Base-by-base conservation (phyloP, 2,888 invertebrate genomes). In the Catocala nupta region DNA sequence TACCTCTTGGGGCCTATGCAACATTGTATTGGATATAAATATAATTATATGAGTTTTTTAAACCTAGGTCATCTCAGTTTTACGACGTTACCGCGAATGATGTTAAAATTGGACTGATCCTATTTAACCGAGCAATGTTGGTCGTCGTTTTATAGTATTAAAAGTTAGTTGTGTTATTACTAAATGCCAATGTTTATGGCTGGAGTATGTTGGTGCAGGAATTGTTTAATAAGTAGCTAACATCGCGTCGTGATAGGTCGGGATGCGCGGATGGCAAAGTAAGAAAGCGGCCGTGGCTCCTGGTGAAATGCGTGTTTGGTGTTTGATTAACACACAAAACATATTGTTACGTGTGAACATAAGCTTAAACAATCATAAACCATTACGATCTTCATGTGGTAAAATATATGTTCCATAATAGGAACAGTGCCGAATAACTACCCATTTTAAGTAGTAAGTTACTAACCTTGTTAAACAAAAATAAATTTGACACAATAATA, bases 41-140 rank as follows among this genome's bases (percentile, higher is more conserved):
- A 78, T 78, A 73, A 74, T 78, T 77, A 79, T 70, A 74, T 75
- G 72, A 73, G 79, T 73, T 78, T 79, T 75, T 78, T 78, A 76
- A 68, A 71, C 68, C 77, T 77, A 73, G 78, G 68, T 73, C 74
- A 76, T 77, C 67, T 58, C 55, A 52, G 48, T 69, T 70, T 71
- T 76, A 75, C 75, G 75, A 80, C 73, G 71, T 75, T 75, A 77
- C 76, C 70, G 73, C 71, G 62, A 72, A 80, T 72, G 67, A 59
- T 63, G 64, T 72, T 73, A 70, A 78, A 75, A 73, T 77, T 65
- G 68, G 67, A 77, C 64, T 67, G 58, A 67, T 65, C 59, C 69
- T 68, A 71, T 67, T 70, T 73, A 70, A 68, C 49, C 57, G 60
- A 62, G 63, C 55, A 66, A 68, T 68, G 53, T 25, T 68, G 55